phyloP scores from a whole-genome alignment of 2,113 vertebrate genomes.

The Pogonocichla stellata region DNA sequence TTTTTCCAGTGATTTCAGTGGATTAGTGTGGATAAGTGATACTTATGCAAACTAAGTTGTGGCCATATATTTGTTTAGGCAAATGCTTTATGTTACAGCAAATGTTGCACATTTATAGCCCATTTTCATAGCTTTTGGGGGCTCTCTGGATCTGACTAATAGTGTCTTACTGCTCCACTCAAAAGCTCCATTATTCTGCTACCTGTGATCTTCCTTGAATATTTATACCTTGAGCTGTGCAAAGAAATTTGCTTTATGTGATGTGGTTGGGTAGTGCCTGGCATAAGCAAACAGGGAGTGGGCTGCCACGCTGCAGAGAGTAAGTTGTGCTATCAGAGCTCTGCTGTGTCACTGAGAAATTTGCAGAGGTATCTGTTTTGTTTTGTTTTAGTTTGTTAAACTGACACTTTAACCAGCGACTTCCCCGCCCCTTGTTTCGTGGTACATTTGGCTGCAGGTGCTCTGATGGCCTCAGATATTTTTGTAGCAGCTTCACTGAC shows the following conservation, averaged over 20 bases:
- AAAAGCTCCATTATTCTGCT: not conserved
- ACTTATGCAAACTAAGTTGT: not conserved
- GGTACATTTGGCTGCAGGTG: not conserved
- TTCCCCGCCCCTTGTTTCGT: fast-evolving
- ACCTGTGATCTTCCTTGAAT: conserved; percentile 14
- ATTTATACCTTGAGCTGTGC: not conserved
- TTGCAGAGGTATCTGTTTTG: not conserved
- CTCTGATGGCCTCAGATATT: not conserved
- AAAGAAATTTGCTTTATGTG: not conserved
- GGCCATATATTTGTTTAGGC: not conserved
- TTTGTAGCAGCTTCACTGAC: not conserved
- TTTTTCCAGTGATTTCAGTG: not conserved
- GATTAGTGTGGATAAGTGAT: not conserved
- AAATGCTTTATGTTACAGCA: not conserved
- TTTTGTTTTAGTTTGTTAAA: not conserved
- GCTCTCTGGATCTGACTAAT: not conserved
- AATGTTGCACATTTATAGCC: not conserved
- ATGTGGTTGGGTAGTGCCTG: not conserved
- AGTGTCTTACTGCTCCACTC: not conserved
- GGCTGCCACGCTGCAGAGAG: not conserved
- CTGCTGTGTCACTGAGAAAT: fast-evolving
- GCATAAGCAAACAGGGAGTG: not conserved
- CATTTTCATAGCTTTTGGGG: not conserved
- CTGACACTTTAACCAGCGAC: not conserved
- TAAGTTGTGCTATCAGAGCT: not conserved